Base-by-base conservation (phyloP, 2,888 invertebrate species). In the Cyaniris semiargus region DNA sequence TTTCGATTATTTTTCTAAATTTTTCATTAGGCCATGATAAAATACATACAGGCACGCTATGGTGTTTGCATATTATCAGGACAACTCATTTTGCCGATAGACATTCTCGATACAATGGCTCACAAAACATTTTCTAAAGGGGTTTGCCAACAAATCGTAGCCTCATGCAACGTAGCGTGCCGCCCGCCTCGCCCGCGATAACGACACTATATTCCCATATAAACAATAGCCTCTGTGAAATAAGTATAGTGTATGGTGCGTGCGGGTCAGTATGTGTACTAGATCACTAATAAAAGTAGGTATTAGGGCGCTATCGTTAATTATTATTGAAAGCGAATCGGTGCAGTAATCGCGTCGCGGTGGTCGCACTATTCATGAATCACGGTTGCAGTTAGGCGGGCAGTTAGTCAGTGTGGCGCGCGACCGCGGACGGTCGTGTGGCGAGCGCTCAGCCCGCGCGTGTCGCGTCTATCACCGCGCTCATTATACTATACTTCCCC, bases 401-500 rank as follows among this genome's bases (percentile, higher is more conserved):
- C 53, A 74, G 74, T 74, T 88, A 91, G 91, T 90, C 86, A 84
- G 88, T 86, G 86, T 83, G 86, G 88, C 87, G 90, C 91, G 86
- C 87, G 84, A 86, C 86, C 87, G 86, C 85, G 83, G 84, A 85
- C 87, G 87, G 89, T 85, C 87, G 91, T 84, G 86, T 88, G 83
- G 81, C 83, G 83, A 83, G 84, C 84, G 84, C 84, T 82, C 76
- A 85, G 86, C 84, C 84, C 88, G 89, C 89, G 90, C 86, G 88
- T 89, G 87, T 83, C 82, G 85, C 85, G 84, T 81, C 82, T 83
- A 85, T 86, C 86, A 86, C 86, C 89, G 89, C 89, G 92, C 93
- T 92, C 93, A 88, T 88, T 90, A 86, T 91, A 92, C 93, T 93
- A 93, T 93, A 84, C 84, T 84, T 83, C 86, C 10, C 86, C 84